A percentile compares a stretch with the other conserved stretches of the same genome.
phyloP scores from a whole-genome alignment of 2,888 invertebrate genomes.

The Nysson spinosus region DNA sequence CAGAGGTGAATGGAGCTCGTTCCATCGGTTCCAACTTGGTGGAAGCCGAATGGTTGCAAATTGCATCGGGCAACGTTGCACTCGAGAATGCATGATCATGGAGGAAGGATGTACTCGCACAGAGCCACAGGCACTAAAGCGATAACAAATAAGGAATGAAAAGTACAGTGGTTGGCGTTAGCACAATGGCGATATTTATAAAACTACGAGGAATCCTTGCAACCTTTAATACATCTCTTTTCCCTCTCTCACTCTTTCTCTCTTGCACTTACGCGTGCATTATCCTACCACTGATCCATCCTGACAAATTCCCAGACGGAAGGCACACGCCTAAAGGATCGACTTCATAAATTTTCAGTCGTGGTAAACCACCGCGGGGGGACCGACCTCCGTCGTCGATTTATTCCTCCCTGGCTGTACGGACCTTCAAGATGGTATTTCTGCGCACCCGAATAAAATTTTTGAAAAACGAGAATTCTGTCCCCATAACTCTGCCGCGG shows the following conservation, averaged over 20 bases:
- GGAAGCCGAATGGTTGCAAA: conserved; percentile 49
- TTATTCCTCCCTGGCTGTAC: conserved; percentile 43
- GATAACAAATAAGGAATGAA: conserved; percentile 57
- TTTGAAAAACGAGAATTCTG: no score
- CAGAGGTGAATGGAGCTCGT: conserved; percentile 31
- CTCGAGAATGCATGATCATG: conserved; percentile 38
- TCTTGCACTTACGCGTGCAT: background rate
- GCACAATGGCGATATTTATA: conserved; percentile 54
- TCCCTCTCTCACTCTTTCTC: background rate
- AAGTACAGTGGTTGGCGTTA: conserved; percentile 50
- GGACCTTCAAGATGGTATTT: conserved; percentile 28
- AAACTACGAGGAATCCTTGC: conserved; percentile 40
- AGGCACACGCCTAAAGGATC: conserved; percentile 55
- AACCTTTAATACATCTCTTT: conserved; percentile 16
- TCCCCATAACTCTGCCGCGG: no score
- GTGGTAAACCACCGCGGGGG: conserved; percentile 38
- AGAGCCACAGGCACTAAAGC: conserved; percentile 28
- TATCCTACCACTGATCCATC: conserved; percentile 16
- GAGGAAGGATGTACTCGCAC: conserved; percentile 26
- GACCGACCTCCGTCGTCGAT: conserved; percentile 45
- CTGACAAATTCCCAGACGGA: conserved; percentile 55
- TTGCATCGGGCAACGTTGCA: conserved; percentile 22
- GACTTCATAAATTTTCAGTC: conserved; percentile 52
- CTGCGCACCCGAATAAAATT: no score
- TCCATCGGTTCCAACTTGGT: conserved; percentile 23